Evolutionary conservation across 2,888 invertebrate genomes (phyloP).

Genomic region (Drosophila anomelani): DNA sequence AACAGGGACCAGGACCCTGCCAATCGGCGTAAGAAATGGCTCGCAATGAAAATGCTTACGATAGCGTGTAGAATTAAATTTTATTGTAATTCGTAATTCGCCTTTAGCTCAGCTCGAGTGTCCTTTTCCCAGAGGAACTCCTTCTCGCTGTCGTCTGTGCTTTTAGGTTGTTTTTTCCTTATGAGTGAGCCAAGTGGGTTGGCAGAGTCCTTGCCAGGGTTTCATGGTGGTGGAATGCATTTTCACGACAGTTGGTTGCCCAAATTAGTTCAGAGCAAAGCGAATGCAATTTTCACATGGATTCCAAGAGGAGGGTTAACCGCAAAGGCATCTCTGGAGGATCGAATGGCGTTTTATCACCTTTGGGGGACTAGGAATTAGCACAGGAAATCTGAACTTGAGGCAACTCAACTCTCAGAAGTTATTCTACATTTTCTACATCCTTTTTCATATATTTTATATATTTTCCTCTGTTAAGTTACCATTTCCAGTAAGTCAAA

Average conservation of each 20-base stretch:
- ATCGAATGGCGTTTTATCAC: neutral
- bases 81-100: constrained; percentile 73
- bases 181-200: constrained; percentile 27
- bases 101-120: constrained; percentile 47
- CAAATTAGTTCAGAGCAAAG: constrained; percentile 58
- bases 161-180: constrained; percentile 27
- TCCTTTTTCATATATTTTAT: neutral
- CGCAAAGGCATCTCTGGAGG: constrained; percentile 43
- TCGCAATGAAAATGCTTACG: constrained; percentile 60
- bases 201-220: constrained; percentile 16
- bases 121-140: constrained; percentile 40
- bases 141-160: constrained; percentile 21
- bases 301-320: constrained; percentile 14
- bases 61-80: constrained; percentile 77
- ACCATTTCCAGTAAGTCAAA: neutral
- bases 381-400: neutral
- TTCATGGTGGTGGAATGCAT: constrained; percentile 43
- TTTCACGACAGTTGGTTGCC: constrained; percentile 66
- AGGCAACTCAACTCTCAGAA: too few species aligned
- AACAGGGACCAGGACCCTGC: constrained; percentile 61
- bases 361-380: neutral
- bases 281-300: constrained; percentile 46
- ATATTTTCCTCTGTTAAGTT: neutral
- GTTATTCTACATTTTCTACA: neutral
- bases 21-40: constrained; percentile 56